A percentile compares a stretch with the other conserved stretches of the same genome.
Conservation (phyloP, 2,888 invertebrate genomes). For the Drosophila nigricruria region DNA sequence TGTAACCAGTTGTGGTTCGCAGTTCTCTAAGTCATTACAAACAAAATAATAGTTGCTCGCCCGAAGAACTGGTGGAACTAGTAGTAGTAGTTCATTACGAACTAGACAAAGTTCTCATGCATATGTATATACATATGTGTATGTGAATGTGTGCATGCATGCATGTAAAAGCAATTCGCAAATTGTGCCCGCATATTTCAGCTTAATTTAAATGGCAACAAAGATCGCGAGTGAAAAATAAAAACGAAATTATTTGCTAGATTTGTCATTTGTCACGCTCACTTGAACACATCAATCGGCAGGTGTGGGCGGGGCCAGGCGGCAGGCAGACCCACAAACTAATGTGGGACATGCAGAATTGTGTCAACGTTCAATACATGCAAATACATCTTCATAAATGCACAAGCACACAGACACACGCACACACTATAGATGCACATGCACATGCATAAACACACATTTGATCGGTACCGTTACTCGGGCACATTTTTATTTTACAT, state of each 20-base stretch:
- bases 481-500: background rate
- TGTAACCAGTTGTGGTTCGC: background rate
- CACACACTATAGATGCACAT: background rate
- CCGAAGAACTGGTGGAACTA: slow-evolving; percentile 2
- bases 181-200: slow-evolving; percentile 42
- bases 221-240: slow-evolving; percentile 17
- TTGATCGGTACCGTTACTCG: slow-evolving; percentile 27
- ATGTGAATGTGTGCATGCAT: background rate
- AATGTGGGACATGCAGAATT: slow-evolving; percentile 62
- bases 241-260: slow-evolving; percentile 61
- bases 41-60: background rate
- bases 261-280: slow-evolving; percentile 80
- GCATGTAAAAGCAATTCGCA: slow-evolving; percentile 5
- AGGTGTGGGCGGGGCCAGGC: slow-evolving; percentile 52
- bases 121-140: slow-evolving; percentile 5
- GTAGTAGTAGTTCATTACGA: slow-evolving; percentile 10
- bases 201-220: slow-evolving; percentile 58
- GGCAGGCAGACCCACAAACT: slow-evolving; percentile 28
- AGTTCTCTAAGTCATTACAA: background rate
- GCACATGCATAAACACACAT: background rate
- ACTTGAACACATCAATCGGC: slow-evolving; percentile 80
- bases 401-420: background rate
- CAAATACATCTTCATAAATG: slow-evolving; percentile 15
- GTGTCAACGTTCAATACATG: slow-evolving; percentile 53
- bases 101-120: background rate